These are phyloP conservation scores for Deroptyus accipitrinus DNA, from an alignment of 2,113 vertebrate species.

Conservation along the genomic window DNA sequence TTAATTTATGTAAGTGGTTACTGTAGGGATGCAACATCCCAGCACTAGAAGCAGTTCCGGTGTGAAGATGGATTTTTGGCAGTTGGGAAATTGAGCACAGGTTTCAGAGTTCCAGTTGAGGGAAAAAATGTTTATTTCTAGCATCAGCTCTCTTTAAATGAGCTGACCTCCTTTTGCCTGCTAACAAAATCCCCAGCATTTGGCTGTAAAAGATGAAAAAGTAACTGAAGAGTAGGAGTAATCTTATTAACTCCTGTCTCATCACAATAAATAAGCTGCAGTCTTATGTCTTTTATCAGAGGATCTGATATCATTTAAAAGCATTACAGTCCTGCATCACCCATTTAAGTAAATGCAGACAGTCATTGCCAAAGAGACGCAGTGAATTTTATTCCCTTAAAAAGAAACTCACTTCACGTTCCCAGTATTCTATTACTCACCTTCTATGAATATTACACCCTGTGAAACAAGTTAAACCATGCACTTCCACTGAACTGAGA, in stretches of 20 bases:
- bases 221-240: conserved; percentile 63
- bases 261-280: conserved; percentile 69
- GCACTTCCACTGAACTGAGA: conserved; percentile 1
- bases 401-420: conserved; percentile 55
- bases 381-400: conserved; percentile 60
- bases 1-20: not conserved
- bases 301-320: conserved; percentile 67
- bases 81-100: not conserved
- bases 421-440: conserved; percentile 56
- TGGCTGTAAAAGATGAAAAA: conserved; percentile 67
- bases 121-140: conserved; percentile 53
- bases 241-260: conserved; percentile 71
- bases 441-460: conserved; percentile 49
- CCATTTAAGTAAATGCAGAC: conserved; percentile 63
- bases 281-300: conserved; percentile 64
- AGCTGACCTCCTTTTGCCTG: conserved; percentile 55
- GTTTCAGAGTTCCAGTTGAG: conserved; percentile 32
- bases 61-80: not conserved
- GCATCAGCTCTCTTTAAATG: conserved; percentile 41
- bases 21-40: not conserved
- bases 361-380: conserved; percentile 57
- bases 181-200: conserved; percentile 39
- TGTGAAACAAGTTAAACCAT: conserved; percentile 16
- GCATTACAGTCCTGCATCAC: conserved; percentile 59
- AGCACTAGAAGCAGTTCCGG: conserved; percentile 1